Evolutionary conservation across 2,797 vertebrate genomes (phyloP).

Genomic region (Hydrophis major): DNA sequence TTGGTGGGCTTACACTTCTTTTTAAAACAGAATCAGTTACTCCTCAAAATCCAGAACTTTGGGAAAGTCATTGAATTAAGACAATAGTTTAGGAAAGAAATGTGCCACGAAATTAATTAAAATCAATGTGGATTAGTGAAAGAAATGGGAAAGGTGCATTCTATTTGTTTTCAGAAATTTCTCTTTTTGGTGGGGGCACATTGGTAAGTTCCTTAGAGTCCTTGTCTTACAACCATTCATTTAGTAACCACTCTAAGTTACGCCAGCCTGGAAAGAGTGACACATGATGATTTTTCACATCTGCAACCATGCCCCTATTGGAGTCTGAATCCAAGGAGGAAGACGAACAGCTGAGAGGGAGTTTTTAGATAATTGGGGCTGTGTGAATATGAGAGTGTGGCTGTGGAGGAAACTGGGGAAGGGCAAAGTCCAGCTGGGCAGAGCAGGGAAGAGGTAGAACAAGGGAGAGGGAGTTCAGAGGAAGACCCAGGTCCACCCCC

Average conservation of each 20-base stretch:
- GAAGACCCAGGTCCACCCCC: too few species aligned
- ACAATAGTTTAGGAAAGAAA: slow-evolving; percentile 19
- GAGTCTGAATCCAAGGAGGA: too few species aligned
- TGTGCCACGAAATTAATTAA: slow-evolving; percentile 35
- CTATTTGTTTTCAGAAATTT: slow-evolving; percentile 36
- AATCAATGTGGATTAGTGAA: slow-evolving; percentile 20
- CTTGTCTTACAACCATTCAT: neutral
- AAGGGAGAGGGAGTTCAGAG: too few species aligned
- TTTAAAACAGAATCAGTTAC: neutral
- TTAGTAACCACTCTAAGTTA: neutral
- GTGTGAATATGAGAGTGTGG: too few species aligned
- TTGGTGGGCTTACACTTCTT: slow-evolving; percentile 26
- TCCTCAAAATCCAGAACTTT: slow-evolving; percentile 27
- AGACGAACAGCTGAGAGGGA: too few species aligned
- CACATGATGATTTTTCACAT: neutral
- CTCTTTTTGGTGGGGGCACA: neutral
- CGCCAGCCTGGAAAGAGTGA: neutral
- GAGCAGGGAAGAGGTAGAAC: too few species aligned
- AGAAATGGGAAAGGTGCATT: neutral
- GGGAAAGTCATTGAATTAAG: slow-evolving; percentile 24
- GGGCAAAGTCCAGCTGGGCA: too few species aligned
- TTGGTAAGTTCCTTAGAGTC: slow-evolving; percentile 17
- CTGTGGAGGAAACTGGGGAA: too few species aligned
- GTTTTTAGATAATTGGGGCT: too few species aligned
- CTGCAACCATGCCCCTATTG: too few species aligned